Conservation (phyloP, 2,888 invertebrate genomes). For the Acronicta alni region DNA sequence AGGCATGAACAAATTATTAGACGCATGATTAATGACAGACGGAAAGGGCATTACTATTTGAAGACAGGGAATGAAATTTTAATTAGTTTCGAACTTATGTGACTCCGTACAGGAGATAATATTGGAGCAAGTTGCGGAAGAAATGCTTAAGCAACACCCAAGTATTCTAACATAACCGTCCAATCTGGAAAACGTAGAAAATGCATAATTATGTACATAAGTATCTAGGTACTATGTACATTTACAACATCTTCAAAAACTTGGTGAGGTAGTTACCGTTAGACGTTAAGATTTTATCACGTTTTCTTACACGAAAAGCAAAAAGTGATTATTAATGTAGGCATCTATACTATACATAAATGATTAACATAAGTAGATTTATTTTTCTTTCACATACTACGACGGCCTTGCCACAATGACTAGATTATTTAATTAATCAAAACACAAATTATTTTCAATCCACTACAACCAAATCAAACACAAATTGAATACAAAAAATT, state of each 20-base stretch:
- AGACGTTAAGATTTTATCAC: background rate
- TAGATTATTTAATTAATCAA: conserved; percentile 11
- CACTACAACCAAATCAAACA: conserved; percentile 7
- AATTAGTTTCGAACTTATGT: too few species aligned
- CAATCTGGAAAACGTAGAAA: too few species aligned
- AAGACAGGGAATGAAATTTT: conserved; percentile 1
- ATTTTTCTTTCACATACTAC: background rate
- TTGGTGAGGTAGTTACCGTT: background rate
- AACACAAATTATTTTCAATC: conserved; percentile 1
- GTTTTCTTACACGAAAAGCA: background rate
- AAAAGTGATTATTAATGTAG: background rate
- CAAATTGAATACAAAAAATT: conserved; percentile 10
- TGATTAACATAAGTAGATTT: too few species aligned
- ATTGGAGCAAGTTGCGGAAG: too few species aligned
- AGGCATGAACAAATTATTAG: conserved; percentile 14
- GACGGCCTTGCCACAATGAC: background rate
- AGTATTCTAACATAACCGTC: too few species aligned
- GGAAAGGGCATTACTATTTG: conserved; percentile 19
- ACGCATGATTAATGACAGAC: conserved; percentile 21
- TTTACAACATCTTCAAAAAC: background rate
- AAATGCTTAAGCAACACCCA: too few species aligned
- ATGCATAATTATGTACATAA: too few species aligned
- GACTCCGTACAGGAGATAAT: too few species aligned
- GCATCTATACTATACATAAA: background rate
- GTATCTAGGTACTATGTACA: too few species aligned